Base-by-base conservation (phyloP, 2,888 invertebrate genomes). In the Atrina japonica region DNA sequence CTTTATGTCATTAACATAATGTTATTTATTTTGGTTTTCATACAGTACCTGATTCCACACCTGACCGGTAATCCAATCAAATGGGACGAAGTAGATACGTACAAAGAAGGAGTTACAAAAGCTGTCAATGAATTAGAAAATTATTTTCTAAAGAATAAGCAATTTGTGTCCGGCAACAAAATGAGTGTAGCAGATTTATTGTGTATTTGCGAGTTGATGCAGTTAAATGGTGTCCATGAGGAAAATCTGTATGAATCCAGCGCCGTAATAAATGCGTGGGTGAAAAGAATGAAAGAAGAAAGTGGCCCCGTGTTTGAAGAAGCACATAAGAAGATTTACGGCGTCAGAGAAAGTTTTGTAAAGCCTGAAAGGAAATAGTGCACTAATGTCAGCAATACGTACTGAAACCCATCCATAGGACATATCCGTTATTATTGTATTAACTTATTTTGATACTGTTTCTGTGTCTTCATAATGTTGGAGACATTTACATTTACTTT, bases 111-210 rank as follows among this genome's bases (percentile, higher is more conserved):
- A 18, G 69, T 83, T 11, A 65, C 66, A 7, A 66, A 73, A 45
- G 70, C 80, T 7, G 75, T 85, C 6, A 49, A 66, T n/a, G 73
- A 81, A 52, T 49, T 89, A 3, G 89, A 87, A 40, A 71, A 52
- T 2, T 81, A 83, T 50, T 89, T 81, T 71, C 77, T 89, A 30
- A 80, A 78, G 43, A 69, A 77, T 35, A 60, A 59, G 1, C 58
- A 55, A 23, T 89, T 81, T 67, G 63, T 89, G 0, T 68, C 73
- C 52, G 85, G 87, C 0, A 53, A 83, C 25, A 82, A 84, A 9
- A 79, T 88, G 21, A 81, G 85, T 0, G 76, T 89, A 0, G 88
- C 87, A 23, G 89, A 89, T 70, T 56, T 89, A 0, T 77, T 87
- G 21, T 85, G 82, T 1, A 76, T 83, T 11, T 88, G 87, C 65